Evolutionary conservation across 2,797 vertebrate species (phyloP).

Genomic region (Danio aesculapii): DNA sequence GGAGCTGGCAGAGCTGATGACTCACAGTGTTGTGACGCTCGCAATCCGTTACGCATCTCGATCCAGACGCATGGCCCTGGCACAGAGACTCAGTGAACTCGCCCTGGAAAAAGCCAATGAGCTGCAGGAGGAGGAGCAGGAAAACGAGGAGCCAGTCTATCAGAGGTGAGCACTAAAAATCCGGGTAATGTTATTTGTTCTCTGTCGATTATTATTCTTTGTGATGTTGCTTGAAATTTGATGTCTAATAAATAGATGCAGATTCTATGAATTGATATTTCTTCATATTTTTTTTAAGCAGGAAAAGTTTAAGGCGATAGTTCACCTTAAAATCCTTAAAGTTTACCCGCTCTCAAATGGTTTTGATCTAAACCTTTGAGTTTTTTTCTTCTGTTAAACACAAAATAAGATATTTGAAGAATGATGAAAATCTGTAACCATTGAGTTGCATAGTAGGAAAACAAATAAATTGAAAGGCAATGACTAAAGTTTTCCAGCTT

Average conservation of each 20-base stretch:
- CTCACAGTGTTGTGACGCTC: conserved; percentile 85
- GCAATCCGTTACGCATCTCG: conserved; percentile 94
- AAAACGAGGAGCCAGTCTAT: conserved; percentile 76
- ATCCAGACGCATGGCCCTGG: conserved; percentile 86
- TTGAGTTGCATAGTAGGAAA: no score
- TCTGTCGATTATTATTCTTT: not conserved
- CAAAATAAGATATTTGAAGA: no score
- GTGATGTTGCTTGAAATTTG: not conserved
- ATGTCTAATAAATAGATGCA: not conserved
- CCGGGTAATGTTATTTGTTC: conserved; percentile 76
- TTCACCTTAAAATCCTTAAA: no score
- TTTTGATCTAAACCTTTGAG: no score
- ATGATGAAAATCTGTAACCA: no score
- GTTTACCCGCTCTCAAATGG: no score
- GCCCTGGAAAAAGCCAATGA: conserved; percentile 87
- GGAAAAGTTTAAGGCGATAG: not conserved
- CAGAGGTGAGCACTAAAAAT: conserved; percentile 63
- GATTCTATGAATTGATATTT: not conserved
- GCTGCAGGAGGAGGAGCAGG: conserved; percentile 70
- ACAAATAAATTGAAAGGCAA: no score
- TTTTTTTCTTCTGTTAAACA: no score
- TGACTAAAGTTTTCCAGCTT: no score
- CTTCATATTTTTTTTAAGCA: not conserved
- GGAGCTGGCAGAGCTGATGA: conserved; percentile 94
- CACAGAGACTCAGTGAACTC: conserved; percentile 88